Percentiles rank a stretch among this genome's conserved stretches.
These are phyloP conservation scores for Meda fulgida DNA, from an alignment of 2,797 vertebrate species.

Conservation along the genomic window DNA sequence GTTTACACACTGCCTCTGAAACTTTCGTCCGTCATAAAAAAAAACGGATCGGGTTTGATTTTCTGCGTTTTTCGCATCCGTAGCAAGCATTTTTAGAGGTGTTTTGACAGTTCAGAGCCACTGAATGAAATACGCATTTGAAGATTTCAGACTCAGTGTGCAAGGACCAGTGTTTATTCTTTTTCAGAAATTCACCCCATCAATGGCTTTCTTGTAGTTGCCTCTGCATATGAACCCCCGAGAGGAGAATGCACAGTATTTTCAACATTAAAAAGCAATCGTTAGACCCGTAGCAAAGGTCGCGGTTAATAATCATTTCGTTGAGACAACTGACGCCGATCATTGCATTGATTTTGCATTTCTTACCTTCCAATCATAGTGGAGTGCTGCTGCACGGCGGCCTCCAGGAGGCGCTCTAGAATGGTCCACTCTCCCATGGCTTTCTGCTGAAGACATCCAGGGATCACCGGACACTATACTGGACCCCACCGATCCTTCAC, in stretches of 20 bases:
- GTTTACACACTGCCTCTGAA: too few relatives aligned
- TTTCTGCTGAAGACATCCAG: slow-evolving; percentile 72
- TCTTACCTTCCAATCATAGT: slow-evolving; percentile 89
- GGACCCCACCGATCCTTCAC: slow-evolving; percentile 33
- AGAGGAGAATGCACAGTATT: not conserved
- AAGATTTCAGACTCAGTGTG: too few relatives aligned
- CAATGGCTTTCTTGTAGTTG: not conserved
- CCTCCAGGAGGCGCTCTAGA: slow-evolving; percentile 90
- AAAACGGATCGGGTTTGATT: too few relatives aligned
- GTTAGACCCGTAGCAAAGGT: not conserved
- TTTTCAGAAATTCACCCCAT: not conserved
- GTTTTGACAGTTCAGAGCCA: too few relatives aligned
- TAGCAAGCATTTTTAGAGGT: too few relatives aligned
- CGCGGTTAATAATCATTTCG: not conserved
- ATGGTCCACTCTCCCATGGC: slow-evolving; percentile 92
- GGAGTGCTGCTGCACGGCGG: slow-evolving; percentile 90
- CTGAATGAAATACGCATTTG: too few relatives aligned
- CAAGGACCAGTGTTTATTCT: not conserved
- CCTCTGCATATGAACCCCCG: not conserved
- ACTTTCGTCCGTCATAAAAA: too few relatives aligned
- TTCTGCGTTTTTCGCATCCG: too few relatives aligned
- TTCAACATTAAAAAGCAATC: not conserved
- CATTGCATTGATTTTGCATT: slow-evolving; percentile 25
- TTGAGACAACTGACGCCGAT: not conserved
- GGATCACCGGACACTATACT: slow-evolving; percentile 58